Evolutionary conservation across 2,113 vertebrate species (phyloP).

Genomic region (Jacana jacana): DNA sequence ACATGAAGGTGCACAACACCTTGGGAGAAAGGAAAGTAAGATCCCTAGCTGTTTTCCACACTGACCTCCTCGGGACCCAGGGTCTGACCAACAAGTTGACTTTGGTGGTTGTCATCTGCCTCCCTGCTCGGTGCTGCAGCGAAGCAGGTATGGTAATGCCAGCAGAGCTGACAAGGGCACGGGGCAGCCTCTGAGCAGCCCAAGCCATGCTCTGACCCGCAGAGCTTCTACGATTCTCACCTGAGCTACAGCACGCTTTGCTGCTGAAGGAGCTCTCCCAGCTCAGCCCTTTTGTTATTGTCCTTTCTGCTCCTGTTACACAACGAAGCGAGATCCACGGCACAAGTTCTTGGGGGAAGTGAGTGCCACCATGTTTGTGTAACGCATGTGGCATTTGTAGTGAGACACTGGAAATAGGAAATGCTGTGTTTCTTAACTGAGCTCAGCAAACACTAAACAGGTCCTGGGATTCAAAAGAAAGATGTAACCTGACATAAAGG

Average conservation of each 20-base stretch:
- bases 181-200: background rate
- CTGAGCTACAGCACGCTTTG: background rate
- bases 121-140: background rate
- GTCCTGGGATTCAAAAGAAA: background rate
- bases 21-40: background rate
- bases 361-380: background rate
- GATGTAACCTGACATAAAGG: background rate
- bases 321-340: background rate
- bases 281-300: background rate
- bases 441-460: background rate
- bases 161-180: background rate
- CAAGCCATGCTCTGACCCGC: background rate
- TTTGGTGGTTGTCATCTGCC: background rate
- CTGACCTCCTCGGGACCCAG: background rate
- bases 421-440: background rate
- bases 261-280: background rate
- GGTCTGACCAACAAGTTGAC: background rate
- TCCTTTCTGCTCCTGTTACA: rapidly evolving
- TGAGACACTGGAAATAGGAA: background rate
- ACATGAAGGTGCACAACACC: background rate
- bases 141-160: background rate
- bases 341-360: background rate
- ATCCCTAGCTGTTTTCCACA: background rate
- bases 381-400: background rate
- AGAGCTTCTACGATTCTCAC: background rate